Evolutionary conservation across 2,113 vertebrate species (phyloP), one percentile per base, ranked within the genome.

Genomic region (Motacilla tschutschensis): DNA sequence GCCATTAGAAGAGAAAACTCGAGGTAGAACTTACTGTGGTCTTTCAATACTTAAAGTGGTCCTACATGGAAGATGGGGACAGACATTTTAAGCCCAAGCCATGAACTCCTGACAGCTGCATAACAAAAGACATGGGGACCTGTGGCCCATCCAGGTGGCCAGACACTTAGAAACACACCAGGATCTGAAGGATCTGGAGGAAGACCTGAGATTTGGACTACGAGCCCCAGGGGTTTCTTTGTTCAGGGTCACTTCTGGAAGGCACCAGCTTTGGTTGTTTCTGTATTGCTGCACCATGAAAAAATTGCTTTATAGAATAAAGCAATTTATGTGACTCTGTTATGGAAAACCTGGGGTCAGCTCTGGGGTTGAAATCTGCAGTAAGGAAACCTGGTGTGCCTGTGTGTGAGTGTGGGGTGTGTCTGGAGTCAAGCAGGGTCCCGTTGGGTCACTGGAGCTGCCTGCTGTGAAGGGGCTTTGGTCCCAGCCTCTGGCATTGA

Each of bases 211-310:
- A 14, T 3, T 33, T 58, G 44, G 18, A 58, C 5, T 38, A 5
- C 33, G 38, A 65, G 31, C 22, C 9, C 43, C 16, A 5, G 22
- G 8, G 12, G 5, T 43, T 70, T 13, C 18, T 57, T 38, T 57
- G 8, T 44, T n/a, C 0, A 0, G 5, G 2, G 10, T 64, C n/a
- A 15, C 26, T 64, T 36, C 51, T 72, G 0, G 0, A 43, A 58
- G 12, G n/a, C 36, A 33, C 28, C n/a, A 50, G 13, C 38, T 72
- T 0, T 0, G 2, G 18, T 29, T 72, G 16, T 38, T 51, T 57
- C 44, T 58, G 16, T 72, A 28, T 44, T 64, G 25, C 10, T 72
- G 28, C 3, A 1, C 9, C 8, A 24, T 28, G 7, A 85, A 57
- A 28, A 64, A 57, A 50, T 29, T 43, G 15, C 28, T 71, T 79